Conservation (phyloP, 1,140 invertebrate genomes). For the Zaprionus nigranus region DNA sequence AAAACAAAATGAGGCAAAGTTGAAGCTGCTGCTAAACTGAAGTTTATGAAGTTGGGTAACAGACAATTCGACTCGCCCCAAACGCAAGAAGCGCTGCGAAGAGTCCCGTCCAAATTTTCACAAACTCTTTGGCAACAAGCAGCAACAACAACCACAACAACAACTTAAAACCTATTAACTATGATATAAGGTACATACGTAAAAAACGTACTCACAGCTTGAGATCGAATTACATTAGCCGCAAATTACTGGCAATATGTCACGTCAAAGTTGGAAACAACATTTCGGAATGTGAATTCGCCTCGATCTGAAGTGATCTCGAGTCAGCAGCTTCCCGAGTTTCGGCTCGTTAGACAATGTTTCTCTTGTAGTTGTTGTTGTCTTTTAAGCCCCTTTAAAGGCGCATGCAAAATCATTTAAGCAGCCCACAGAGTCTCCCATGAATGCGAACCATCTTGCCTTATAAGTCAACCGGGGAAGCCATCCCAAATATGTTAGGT, state of each 20-base stretch:
- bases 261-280: slow-evolving; percentile 11
- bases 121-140: slow-evolving; percentile 3
- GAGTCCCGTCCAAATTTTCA: slow-evolving; percentile 15
- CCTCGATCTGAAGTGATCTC: slow-evolving; percentile 1
- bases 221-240: slow-evolving; percentile 37
- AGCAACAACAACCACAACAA: slow-evolving; percentile 3
- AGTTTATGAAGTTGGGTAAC: slow-evolving; percentile 51
- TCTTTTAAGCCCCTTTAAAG: slow-evolving; percentile 21
- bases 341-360: slow-evolving; percentile 15
- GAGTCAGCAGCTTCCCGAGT: slow-evolving; percentile 17
- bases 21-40: slow-evolving; percentile 32
- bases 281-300: slow-evolving; percentile 22
- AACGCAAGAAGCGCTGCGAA: slow-evolving; percentile 13
- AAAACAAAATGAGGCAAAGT: slow-evolving; percentile 38
- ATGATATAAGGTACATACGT: slow-evolving; percentile 17
- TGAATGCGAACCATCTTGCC: slow-evolving; percentile 45
- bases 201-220: slow-evolving; percentile 23
- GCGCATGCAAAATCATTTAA: slow-evolving; percentile 35
- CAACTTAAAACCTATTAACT: slow-evolving; percentile 33
- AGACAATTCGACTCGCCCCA: slow-evolving; percentile 20
- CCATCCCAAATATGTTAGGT: background rate
- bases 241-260: slow-evolving; percentile 17
- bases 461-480: slow-evolving; percentile 30
- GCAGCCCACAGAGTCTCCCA: slow-evolving; percentile 39
- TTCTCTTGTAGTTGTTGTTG: background rate